Conservation (phyloP, 2,797 vertebrate species). For the Ceryle rudis region DNA sequence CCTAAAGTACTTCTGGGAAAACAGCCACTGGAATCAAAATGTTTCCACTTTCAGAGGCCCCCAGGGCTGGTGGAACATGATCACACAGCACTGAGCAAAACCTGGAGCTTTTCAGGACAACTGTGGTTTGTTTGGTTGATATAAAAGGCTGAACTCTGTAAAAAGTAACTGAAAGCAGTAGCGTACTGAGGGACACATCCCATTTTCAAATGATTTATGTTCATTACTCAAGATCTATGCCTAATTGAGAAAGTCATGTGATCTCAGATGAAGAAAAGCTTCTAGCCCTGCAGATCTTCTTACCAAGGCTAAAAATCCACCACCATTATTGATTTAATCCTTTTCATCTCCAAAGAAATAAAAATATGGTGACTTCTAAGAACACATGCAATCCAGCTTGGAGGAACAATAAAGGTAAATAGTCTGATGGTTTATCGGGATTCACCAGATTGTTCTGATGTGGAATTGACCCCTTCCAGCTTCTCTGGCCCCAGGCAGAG, state of each 20-base stretch:
- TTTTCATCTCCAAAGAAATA: neutral
- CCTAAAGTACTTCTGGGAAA: conserved; percentile 11
- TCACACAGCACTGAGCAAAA: neutral
- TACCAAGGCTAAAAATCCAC: neutral
- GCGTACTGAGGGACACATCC: accelerated
- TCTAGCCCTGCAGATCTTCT: neutral
- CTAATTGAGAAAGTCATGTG: neutral
- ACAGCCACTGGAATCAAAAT: neutral
- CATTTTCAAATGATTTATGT: neutral
- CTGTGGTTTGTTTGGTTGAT: neutral
- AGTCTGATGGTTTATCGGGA: neutral
- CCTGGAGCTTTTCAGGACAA: neutral
- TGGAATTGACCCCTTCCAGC: conserved; percentile 19
- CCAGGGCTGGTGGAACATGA: neutral
- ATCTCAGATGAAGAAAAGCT: neutral
- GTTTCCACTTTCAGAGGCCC: neutral
- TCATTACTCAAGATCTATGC: neutral
- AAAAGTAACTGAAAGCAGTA: neutral
- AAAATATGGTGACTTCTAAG: neutral
- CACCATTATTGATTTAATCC: neutral
- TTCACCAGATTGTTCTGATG: conserved; percentile 27
- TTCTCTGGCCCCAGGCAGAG: neutral
- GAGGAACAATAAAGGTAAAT: conserved; percentile 20
- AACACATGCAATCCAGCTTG: neutral
- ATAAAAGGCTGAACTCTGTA: neutral